These are phyloP conservation scores for Clivina fossor DNA, from an alignment of 2,888 invertebrate genomes.

Conservation along the genomic window DNA sequence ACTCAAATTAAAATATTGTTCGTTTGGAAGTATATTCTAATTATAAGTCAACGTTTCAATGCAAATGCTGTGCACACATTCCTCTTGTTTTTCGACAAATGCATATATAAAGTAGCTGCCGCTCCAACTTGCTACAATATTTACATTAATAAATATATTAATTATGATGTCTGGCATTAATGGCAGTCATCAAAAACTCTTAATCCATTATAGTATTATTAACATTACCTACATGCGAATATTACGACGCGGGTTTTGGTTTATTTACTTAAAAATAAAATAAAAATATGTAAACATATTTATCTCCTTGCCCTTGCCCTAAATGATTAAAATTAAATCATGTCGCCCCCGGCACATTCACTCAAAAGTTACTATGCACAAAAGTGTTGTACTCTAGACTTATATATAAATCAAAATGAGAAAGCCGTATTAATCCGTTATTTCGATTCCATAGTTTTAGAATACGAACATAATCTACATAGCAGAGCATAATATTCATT, in stretches of 20 bases:
- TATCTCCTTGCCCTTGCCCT: background rate
- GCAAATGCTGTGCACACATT: slow-evolving; percentile 18
- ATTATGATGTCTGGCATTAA: no score
- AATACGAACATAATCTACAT: background rate
- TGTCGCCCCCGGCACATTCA: background rate
- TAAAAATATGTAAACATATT: slow-evolving; percentile 4
- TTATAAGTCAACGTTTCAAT: background rate
- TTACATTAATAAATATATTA: background rate
- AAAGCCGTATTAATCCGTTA: no score
- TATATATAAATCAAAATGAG: slow-evolving; percentile 1
- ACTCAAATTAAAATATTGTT: no score
- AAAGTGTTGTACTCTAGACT: slow-evolving; percentile 21
- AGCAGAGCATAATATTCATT: background rate
- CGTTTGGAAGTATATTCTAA: background rate
- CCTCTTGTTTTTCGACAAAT: slow-evolving; percentile 2
- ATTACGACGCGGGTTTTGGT: background rate
- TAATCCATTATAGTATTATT: slow-evolving; percentile 3
- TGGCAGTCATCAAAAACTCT: no score
- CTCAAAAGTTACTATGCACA: slow-evolving; percentile 17
- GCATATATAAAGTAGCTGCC: background rate
- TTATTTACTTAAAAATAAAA: background rate
- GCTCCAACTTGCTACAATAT: background rate
- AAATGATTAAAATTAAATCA: background rate
- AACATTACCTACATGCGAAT: background rate
- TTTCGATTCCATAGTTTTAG: slow-evolving; percentile 2